Base-by-base conservation (phyloP, 2,888 invertebrate species). In the Patella ulyssiponensis region DNA sequence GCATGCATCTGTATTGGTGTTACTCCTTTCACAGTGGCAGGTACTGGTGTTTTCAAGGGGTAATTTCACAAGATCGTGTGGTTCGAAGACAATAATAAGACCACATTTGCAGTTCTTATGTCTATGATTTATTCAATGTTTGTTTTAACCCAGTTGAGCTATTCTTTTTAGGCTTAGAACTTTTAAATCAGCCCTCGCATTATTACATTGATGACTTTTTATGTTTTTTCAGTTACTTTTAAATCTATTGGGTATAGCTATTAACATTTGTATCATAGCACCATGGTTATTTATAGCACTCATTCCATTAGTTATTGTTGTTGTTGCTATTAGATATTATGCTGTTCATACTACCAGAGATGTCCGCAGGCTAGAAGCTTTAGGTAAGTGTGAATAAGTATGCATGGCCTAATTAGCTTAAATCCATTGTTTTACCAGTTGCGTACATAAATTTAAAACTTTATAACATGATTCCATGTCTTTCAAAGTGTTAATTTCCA, bases 311-410 rank as follows among this genome's bases (percentile, higher is more conserved):
- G n/a, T 11, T 71, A n/a, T 11, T 71, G 93, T 96, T 83, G 94
- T 94, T 7, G 82, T 95, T 9, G 33, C 51, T 51, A 51, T 71
- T 9, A 33, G 71, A 33, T 93, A 94, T 77, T 94, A 96, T 90
- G 97, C 96, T 91, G 90, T 97, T 77, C 92, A 94, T 71, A 95
- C 96, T 14, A 95, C 96, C 70, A 93, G 96, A 84, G 94, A 95
- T 91, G 93, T 97, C 80, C 97, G 93, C 81, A 82, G 92, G 79
- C 83, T 93, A n/a, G 93, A 93, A 85, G 91, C 92, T 14, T 88
- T 91, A 17, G 90, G 93, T 93, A 86, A 86, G 90, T 91, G 9
- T 44, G 1, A 9, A 44, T 7, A 44, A 44, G 44, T 44, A 1
- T 33, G 33, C 33, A 33, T 33, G 33, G 33, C 4, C 33, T 33